These are phyloP conservation scores for Heptranchias perlo DNA, from an alignment of 2,113 vertebrate genomes.

Conservation along the genomic window DNA sequence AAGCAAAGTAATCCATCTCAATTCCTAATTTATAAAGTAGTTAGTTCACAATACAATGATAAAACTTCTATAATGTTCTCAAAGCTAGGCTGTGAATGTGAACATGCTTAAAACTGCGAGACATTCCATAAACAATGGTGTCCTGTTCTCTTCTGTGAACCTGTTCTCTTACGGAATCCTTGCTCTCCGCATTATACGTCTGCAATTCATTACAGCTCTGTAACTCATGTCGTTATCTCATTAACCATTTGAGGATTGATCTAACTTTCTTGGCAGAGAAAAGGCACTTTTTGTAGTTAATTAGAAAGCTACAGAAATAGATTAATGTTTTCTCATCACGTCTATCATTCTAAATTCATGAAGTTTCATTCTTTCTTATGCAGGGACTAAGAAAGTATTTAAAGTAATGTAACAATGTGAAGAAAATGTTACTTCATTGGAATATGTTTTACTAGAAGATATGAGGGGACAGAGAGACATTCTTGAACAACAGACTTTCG, in stretches of 20 bases:
- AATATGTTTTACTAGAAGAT: not conserved
- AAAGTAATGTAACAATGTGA: not conserved
- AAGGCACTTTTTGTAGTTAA: not conserved
- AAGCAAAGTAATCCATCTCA: not conserved
- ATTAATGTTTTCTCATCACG: not conserved
- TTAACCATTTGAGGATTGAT: not conserved
- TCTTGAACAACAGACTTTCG: not conserved
- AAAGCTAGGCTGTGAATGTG: not conserved
- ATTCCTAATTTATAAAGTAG: not conserved
- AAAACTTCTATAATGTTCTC: not conserved
- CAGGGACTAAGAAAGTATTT: not conserved
- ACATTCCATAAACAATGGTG: not conserved
- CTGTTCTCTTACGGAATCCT: not conserved
- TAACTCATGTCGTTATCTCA: conserved; percentile 6
- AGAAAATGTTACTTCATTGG: not conserved
- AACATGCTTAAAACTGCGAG: not conserved
- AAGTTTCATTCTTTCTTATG: not conserved
- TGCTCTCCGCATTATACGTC: not conserved
- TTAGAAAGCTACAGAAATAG: not conserved
- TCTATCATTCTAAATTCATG: not conserved
- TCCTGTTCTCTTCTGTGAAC: not conserved
- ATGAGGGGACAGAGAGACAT: not conserved
- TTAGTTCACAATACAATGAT: not conserved
- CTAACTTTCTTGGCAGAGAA: not conserved
- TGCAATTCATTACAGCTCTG: not conserved